Evolutionary conservation across 2,888 invertebrate genomes (phyloP), one percentile per base, ranked within the genome.

Genomic region (Perdita meconis): DNA sequence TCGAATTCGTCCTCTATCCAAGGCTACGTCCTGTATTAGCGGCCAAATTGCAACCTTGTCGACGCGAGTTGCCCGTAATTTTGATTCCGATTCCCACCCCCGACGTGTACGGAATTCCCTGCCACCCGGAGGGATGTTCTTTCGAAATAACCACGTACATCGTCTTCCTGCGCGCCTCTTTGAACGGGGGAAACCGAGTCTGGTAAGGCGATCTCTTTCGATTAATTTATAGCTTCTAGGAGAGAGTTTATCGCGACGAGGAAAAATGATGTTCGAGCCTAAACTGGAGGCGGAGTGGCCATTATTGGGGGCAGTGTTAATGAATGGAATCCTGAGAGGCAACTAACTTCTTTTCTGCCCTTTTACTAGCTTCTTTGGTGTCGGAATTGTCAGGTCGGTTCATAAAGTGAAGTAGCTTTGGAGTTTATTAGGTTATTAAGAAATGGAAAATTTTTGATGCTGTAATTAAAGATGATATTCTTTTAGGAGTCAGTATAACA

Each of bases 11-110:
- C 13, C 55, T 34, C 60, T 34, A 34, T 50, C 59, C 38, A 36
- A n/a, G 16, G 36, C 59, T 74, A 71, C 44, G 30, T 30, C 71
- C 10, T 36, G 65, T 65, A 75, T 75, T 75, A 66, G 65, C 60
- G 36, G 30, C 59, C 36, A 66, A 75, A 75, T 75, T 75, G 75
- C 75, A 42, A 66, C 60, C 50, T 19, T 47, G 74, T 53, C 74
- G 65, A 47, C 44, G 59, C 22, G 38, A 47, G 72, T 22, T 34
- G 24, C 13, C 40, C 55, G 66, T 75, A 73, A 75, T 75, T 75
- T 55, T 73, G 55, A 60, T 60, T 75, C 73, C 66, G 75, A 75
- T 75, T 60, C 47, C 56, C 75, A 40, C 40, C 24, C 30, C 30
- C 75, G 65, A 73, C 73, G 73, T 75, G 75, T 26, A 19, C 6